phyloP scores from a whole-genome alignment of 2,113 vertebrate genomes.

The Silurus meridionalis region DNA sequence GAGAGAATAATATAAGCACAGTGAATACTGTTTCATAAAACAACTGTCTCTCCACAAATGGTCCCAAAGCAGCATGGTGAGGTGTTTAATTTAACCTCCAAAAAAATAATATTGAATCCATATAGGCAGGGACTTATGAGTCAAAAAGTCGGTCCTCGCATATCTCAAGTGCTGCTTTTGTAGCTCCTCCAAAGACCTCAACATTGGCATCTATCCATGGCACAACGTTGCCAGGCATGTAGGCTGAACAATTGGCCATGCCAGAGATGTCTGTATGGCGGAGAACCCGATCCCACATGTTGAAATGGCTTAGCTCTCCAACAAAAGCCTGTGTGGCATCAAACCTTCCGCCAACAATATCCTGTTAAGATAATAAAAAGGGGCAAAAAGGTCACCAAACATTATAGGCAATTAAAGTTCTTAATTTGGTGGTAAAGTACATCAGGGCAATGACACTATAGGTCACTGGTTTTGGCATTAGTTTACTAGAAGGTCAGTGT shows the following conservation, averaged over 20 bases:
- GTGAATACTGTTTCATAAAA: constrained; percentile 48
- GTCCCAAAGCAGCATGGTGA: constrained; percentile 56
- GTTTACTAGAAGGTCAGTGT: no score
- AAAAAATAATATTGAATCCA: constrained; percentile 16
- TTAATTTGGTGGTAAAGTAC: background rate
- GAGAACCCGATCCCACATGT: constrained; percentile 97
- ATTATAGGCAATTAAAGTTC: background rate
- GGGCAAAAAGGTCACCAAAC: background rate
- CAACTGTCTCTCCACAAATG: constrained; percentile 46
- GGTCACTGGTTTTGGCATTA: background rate
- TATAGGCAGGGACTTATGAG: constrained; percentile 73
- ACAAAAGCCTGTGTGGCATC: constrained; percentile 98
- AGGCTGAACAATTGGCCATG: constrained; percentile 94
- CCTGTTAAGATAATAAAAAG: constrained; percentile 68
- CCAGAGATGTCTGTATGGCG: constrained; percentile 86
- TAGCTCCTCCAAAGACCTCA: constrained; percentile 91
- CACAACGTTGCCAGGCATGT: constrained; percentile 96
- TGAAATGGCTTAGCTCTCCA: constrained; percentile 97
- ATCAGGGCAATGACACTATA: background rate
- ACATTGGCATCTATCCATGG: constrained; percentile 95
- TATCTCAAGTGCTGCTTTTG: constrained; percentile 89
- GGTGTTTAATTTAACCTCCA: constrained; percentile 39
- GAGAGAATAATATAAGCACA: constrained; percentile 36
- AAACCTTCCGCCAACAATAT: constrained; percentile 91
- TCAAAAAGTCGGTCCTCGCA: constrained; percentile 92